Percentiles rank a stretch among this genome's conserved stretches.
These are phyloP conservation scores for Meriones unguiculatus DNA, from an alignment of 2,113 vertebrate species.

Conservation along the genomic window DNA sequence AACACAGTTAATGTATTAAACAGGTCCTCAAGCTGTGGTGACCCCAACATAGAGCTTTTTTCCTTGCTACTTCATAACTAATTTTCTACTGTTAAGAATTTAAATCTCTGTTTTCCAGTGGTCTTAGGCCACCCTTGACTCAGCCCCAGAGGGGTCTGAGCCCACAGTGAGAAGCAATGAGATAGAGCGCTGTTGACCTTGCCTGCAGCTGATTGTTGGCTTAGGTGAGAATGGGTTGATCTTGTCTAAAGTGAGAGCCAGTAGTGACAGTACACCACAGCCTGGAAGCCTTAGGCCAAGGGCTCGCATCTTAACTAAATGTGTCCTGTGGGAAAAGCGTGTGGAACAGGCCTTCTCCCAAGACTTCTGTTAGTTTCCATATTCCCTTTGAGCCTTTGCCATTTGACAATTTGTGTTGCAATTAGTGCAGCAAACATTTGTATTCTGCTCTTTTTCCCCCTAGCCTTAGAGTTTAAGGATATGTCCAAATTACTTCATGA, in stretches of 20 bases:
- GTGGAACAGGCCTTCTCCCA: background rate
- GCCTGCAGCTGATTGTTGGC: background rate
- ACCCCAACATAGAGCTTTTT: background rate
- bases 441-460: constrained; percentile 33
- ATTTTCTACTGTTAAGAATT: background rate
- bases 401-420: background rate
- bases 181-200: background rate
- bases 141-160: background rate
- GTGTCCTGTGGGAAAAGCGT: constrained; percentile 13
- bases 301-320: constrained; percentile 26
- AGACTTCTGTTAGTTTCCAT: background rate
- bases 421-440: background rate
- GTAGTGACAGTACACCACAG: background rate
- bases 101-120: background rate
- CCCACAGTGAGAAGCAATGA: background rate
- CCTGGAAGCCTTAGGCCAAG: constrained; percentile 39
- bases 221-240: background rate
- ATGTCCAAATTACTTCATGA: constrained; percentile 36
- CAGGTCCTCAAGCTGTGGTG: background rate
- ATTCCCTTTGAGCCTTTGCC: background rate
- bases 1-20: background rate
- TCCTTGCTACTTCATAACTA: background rate
- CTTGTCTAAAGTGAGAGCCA: constrained; percentile 13
- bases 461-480: constrained; percentile 25
- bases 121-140: background rate